Percentiles rank a stretch among this genome's conserved stretches.
Evolutionary conservation across 2,113 vertebrate genomes (phyloP).

Genomic region (Equus przewalskii): DNA sequence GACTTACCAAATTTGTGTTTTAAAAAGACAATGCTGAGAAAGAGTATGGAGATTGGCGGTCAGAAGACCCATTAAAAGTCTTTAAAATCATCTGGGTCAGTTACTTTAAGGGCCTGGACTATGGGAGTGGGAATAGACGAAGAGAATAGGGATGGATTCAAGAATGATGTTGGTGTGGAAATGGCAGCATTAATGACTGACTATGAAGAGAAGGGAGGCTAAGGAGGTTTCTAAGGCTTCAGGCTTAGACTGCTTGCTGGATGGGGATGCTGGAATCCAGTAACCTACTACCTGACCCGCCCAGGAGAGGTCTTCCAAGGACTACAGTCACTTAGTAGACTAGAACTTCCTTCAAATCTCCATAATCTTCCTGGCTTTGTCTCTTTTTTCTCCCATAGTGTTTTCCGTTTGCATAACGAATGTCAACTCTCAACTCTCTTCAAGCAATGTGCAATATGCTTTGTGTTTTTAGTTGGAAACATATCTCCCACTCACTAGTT

Average conservation of each 20-base stretch:
- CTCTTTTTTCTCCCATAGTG: not conserved
- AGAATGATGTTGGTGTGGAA: not conserved
- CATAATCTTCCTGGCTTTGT: not conserved
- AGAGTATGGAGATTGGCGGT: not conserved
- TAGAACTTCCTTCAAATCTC: not conserved
- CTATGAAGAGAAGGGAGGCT: not conserved
- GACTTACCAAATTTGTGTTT: not conserved
- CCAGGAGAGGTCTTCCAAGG: not conserved
- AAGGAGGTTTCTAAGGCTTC: not conserved
- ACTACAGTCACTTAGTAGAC: not conserved
- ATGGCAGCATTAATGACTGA: not conserved
- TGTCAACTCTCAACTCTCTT: not conserved
- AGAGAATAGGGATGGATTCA: not conserved
- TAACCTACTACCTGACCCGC: not conserved
- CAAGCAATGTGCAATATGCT: not conserved
- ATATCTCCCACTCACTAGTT: not conserved
- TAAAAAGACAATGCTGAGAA: not conserved
- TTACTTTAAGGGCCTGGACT: not conserved
- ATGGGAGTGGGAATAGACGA: not conserved
- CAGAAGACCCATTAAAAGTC: not conserved
- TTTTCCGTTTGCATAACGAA: conserved; percentile 21
- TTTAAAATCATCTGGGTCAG: not conserved
- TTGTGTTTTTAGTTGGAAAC: not conserved
- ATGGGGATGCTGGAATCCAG: not conserved
- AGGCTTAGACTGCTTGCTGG: not conserved